Evolutionary conservation across 2,888 invertebrate species (phyloP).

Genomic region (Tetheella fluctuosa): DNA sequence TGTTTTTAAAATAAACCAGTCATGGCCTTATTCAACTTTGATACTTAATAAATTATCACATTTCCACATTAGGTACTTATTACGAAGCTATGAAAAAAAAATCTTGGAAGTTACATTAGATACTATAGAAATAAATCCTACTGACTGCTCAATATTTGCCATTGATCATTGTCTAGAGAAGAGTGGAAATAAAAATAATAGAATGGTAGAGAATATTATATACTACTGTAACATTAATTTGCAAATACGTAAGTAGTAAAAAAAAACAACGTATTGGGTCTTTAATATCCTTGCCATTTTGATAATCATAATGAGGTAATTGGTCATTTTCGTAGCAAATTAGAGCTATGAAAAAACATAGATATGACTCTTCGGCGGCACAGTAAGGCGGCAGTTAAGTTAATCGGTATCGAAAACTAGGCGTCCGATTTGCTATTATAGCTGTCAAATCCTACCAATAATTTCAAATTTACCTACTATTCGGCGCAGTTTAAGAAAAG

Average conservation of each 20-base stretch:
- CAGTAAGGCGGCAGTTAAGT: not conserved
- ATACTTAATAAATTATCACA: not conserved
- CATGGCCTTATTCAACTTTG: not conserved
- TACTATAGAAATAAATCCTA: too few species aligned
- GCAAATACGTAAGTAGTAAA: too few species aligned
- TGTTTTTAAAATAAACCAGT: not conserved
- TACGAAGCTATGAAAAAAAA: not conserved
- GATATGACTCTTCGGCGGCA: too few species aligned
- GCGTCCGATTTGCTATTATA: not conserved
- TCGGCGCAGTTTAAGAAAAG: not conserved
- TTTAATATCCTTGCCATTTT: too few species aligned
- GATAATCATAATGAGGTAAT: not conserved
- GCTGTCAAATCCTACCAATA: not conserved
- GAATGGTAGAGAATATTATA: too few species aligned
- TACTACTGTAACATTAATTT: too few species aligned
- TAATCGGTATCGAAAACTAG: slow-evolving; percentile 6
- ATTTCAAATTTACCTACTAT: not conserved
- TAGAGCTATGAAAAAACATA: not conserved
- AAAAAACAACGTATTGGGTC: too few species aligned
- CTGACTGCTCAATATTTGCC: too few species aligned
- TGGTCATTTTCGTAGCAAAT: not conserved
- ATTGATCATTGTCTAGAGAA: too few species aligned
- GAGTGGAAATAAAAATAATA: too few species aligned
- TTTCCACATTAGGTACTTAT: not conserved
- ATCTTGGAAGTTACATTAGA: not conserved